Evolutionary conservation across 2,797 vertebrate species (phyloP).

Genomic region (Octomys mimax): DNA sequence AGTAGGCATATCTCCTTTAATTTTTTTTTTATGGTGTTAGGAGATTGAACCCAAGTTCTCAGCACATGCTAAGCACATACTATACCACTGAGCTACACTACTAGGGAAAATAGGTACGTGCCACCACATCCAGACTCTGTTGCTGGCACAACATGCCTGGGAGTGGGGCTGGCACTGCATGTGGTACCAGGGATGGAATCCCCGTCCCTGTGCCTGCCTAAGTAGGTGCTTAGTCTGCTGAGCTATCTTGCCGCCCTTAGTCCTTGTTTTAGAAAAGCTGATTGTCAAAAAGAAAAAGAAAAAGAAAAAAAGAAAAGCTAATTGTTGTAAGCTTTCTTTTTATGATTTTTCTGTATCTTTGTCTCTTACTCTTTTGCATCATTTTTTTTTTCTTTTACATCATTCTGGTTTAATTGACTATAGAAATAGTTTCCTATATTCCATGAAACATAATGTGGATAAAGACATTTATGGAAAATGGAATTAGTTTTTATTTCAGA

Average conservation of each 20-base stretch:
- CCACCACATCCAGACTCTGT: too few species aligned
- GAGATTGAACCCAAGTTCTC: background rate
- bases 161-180: too few species aligned
- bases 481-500: slow-evolving; percentile 12
- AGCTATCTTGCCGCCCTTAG: background rate
- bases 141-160: too few species aligned
- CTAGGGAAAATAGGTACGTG: too few species aligned
- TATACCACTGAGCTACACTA: background rate
- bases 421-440: slow-evolving; percentile 15
- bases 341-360: background rate
- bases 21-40: background rate
- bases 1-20: background rate
- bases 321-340: slow-evolving; percentile 42
- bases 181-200: too few species aligned
- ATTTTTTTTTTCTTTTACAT: slow-evolving; percentile 33
- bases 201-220: too few species aligned
- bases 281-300: background rate
- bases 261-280: background rate
- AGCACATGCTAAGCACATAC: background rate
- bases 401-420: background rate
- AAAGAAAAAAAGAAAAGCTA: too few species aligned
- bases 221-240: too few species aligned
- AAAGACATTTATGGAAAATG: slow-evolving; percentile 33
- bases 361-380: background rate
- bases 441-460: background rate